These are phyloP conservation scores for Drosophila paucipuncta DNA, from an alignment of 2,888 invertebrate genomes.

Conservation along the genomic window DNA sequence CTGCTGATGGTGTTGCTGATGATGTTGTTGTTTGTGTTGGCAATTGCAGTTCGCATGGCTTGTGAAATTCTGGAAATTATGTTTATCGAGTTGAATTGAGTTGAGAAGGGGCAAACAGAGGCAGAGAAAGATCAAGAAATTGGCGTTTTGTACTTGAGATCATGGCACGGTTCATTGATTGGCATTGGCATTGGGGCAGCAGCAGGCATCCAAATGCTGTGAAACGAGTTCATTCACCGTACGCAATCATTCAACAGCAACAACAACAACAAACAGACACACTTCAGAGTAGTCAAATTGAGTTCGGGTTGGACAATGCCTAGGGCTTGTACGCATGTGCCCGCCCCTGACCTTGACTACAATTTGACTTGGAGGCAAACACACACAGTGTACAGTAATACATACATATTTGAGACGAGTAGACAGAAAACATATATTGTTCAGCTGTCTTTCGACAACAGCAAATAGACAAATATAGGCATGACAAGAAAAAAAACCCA, in stretches of 20 bases:
- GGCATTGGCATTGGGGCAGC: conserved; percentile 40
- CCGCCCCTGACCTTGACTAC: conserved; percentile 76
- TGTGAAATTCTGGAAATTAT: conserved; percentile 77
- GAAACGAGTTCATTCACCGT: conserved; percentile 73
- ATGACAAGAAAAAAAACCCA: conserved; percentile 15
- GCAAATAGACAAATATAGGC: conserved; percentile 51
- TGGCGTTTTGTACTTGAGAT: conserved; percentile 66
- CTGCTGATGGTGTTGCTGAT: conserved; percentile 59
- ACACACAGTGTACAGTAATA: conserved; percentile 10
- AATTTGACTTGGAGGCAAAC: conserved; percentile 45
- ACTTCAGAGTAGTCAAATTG: conserved; percentile 27
- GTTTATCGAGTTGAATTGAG: neutral
- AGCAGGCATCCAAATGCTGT: conserved; percentile 19
- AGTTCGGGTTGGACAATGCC: conserved; percentile 45
- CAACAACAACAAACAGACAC: conserved; percentile 39
- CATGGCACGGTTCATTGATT: conserved; percentile 63
- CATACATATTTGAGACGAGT: conserved; percentile 11
- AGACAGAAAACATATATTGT: conserved; percentile 10
- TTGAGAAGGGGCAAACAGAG: neutral
- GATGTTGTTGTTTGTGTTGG: conserved; percentile 51
- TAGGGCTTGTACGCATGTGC: conserved; percentile 46
- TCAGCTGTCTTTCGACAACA: conserved; percentile 51
- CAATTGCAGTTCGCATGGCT: conserved; percentile 74
- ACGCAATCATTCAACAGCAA: neutral
- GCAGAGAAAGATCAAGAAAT: neutral